phyloP scores from a whole-genome alignment of 2,113 vertebrate species.

The Macroglossus sobrinus region DNA sequence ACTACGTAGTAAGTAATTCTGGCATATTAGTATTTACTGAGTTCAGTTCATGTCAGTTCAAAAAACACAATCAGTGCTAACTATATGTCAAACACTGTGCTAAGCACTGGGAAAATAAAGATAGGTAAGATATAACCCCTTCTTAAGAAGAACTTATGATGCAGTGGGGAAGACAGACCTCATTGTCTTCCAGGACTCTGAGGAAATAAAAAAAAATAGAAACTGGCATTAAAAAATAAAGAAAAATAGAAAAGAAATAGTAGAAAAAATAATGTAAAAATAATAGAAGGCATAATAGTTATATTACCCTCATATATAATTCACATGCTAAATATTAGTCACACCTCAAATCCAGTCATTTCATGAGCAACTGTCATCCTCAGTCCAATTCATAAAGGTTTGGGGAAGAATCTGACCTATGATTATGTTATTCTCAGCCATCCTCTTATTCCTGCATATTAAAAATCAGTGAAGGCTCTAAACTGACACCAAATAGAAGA shows the following conservation, averaged over 20 bases:
- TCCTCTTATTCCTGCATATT: conserved; percentile 42
- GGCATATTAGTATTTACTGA: neutral
- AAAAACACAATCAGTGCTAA: neutral
- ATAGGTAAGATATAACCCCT: neutral
- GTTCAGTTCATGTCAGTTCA: neutral
- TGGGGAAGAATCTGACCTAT: neutral
- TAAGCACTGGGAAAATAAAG: neutral
- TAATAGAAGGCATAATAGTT: neutral
- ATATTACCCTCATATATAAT: neutral
- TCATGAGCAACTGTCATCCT: neutral
- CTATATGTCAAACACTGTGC: neutral
- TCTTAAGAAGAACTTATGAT: neutral
- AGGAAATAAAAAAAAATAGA: neutral
- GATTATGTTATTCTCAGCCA: neutral
- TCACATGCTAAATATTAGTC: neutral
- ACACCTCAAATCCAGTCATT: neutral
- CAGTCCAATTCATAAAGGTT: neutral
- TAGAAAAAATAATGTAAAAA: too few relatives aligned
- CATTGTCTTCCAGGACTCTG: neutral
- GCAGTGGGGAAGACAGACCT: neutral
- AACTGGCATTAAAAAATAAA: neutral
- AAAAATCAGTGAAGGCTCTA: conserved; percentile 57
- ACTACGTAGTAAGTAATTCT: neutral
- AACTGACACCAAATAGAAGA: neutral
- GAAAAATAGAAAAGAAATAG: too few relatives aligned